A percentile compares a stretch with the other conserved stretches of the same genome.
phyloP scores from a whole-genome alignment of 1,140 invertebrate genomes.

The Diachasmimorpha longicaudata region DNA sequence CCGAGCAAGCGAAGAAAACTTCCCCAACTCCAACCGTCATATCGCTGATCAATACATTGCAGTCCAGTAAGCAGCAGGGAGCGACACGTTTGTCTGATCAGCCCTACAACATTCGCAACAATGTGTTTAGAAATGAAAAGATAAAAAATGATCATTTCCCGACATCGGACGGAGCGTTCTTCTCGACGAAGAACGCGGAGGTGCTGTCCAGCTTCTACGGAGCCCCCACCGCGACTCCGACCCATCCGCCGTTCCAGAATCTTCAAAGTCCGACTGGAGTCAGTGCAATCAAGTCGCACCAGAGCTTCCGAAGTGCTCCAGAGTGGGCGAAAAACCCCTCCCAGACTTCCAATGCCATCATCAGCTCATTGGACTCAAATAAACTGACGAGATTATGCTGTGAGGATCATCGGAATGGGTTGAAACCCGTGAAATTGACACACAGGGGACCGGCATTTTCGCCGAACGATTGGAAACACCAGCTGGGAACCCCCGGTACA shows the following conservation, averaged over 20 bases:
- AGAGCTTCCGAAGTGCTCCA: background rate
- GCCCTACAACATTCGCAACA: no score
- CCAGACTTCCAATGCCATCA: constrained; percentile 12
- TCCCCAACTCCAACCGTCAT: no score
- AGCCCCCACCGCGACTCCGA: constrained; percentile 42
- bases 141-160: constrained; percentile 27
- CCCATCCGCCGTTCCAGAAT: constrained; percentile 48
- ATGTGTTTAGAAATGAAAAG: no score
- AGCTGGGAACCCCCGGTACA: background rate
- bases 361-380: constrained; percentile 20
- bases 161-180: constrained; percentile 55
- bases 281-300: background rate
- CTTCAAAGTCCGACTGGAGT: constrained; percentile 25
- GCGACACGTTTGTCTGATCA: background rate
- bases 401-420: background rate
- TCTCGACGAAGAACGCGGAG: constrained; percentile 53
- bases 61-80: background rate
- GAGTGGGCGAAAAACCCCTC: background rate
- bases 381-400: background rate
- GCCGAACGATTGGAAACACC: background rate
- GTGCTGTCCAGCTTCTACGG: constrained; percentile 55
- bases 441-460: background rate
- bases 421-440: background rate
- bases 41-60: no score
- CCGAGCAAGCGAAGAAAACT: background rate